These are phyloP conservation scores for Drosophila saltans DNA, from an alignment of 1,140 invertebrate species.

Conservation along the genomic window DNA sequence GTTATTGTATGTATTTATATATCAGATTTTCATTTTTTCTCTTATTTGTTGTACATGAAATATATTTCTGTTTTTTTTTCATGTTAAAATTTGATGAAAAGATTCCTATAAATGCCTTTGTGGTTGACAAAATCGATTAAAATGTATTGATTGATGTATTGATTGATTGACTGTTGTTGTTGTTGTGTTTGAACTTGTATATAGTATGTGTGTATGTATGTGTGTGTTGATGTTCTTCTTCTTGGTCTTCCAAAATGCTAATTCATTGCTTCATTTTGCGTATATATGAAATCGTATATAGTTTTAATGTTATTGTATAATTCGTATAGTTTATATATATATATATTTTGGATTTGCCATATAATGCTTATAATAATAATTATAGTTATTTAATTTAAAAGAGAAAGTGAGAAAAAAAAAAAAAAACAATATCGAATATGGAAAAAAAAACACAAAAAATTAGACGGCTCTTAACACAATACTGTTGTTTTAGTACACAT, in stretches of 20 bases:
- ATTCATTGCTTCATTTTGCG: constrained; percentile 14
- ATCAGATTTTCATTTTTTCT: constrained; percentile 37
- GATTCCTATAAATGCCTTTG: constrained; percentile 55
- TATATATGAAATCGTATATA: constrained; percentile 36
- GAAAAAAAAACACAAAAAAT: constrained; percentile 44
- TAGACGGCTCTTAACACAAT: constrained; percentile 69
- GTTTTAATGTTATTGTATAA: constrained; percentile 34
- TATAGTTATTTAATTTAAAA: constrained; percentile 48
- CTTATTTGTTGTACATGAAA: constrained; percentile 63
- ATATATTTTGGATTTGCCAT: constrained; percentile 10
- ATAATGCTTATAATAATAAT: constrained; percentile 34
- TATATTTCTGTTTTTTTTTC: constrained; percentile 29
- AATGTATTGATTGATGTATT: constrained; percentile 23
- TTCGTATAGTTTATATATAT: constrained; percentile 41
- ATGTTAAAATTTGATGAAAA: constrained; percentile 26
- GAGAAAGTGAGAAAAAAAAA: constrained; percentile 35
- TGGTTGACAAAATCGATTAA: constrained; percentile 8
- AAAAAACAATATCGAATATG: constrained; percentile 5
- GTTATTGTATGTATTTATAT: constrained; percentile 20
- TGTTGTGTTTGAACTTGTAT: constrained; percentile 38
- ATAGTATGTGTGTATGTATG: constrained; percentile 25
- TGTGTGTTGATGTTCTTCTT: constrained; percentile 18
- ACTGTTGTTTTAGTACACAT: constrained; percentile 81
- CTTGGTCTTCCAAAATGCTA: constrained; percentile 27
- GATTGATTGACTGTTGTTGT: constrained; percentile 42